Percentiles rank a stretch among this genome's conserved stretches.
Evolutionary conservation across 2,797 vertebrate species (phyloP).

Genomic region (Phyllotis vaccarum): DNA sequence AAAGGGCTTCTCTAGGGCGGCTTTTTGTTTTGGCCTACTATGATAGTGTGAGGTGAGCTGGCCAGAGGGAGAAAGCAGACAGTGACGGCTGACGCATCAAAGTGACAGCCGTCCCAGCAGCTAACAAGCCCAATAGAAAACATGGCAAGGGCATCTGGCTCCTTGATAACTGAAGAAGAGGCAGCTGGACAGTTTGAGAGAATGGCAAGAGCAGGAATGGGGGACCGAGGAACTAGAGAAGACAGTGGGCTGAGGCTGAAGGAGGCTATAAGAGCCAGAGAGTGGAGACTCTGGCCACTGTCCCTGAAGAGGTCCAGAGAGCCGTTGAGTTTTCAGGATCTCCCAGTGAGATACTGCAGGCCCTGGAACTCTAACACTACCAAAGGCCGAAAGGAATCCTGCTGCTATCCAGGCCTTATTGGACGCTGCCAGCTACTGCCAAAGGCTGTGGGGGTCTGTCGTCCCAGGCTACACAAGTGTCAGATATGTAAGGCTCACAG

Average conservation of each 20-base stretch:
- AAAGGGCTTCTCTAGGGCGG: background rate
- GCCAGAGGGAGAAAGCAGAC: background rate
- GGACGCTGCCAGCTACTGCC: background rate
- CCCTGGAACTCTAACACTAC: background rate
- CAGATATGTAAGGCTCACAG: background rate
- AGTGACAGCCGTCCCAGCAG: background rate
- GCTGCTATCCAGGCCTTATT: background rate
- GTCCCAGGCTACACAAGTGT: too few species aligned
- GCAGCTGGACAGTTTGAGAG: background rate
- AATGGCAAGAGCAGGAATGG: background rate
- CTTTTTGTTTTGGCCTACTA: background rate
- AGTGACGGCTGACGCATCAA: accelerated
- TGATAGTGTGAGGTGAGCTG: background rate
- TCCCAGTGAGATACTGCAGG: background rate
- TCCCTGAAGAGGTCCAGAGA: background rate
- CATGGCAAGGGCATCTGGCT: background rate
- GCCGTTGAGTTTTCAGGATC: background rate
- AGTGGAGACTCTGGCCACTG: background rate
- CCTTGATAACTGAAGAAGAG: background rate
- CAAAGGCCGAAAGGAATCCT: background rate
- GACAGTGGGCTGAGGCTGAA: background rate
- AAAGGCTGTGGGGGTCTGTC: background rate
- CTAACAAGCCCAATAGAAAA: background rate
- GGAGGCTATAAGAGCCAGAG: background rate
- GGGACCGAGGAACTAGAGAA: background rate